Base-by-base conservation (phyloP, 2,113 vertebrate species). In the Microcebus griseorufus region DNA sequence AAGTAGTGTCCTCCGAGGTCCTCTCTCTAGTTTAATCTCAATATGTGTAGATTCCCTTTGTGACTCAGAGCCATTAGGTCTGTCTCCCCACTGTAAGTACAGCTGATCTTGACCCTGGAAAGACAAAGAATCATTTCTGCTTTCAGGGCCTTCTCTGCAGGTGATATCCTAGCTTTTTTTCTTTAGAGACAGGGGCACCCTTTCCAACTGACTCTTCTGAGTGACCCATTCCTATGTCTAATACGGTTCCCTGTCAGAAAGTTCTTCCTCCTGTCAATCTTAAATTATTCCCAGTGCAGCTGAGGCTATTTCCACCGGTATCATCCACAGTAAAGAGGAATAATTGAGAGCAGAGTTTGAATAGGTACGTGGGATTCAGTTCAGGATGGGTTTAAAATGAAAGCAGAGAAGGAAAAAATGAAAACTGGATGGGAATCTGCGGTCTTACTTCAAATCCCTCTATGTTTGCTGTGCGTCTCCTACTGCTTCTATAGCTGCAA, bases 371-470 rank as follows among this genome's bases (percentile, higher is more conserved):
- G 75, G 32, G 93, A 90, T 82, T 97, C 81, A 5, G n/a, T 81
- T 95, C 90, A 37, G 60, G 93, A 92, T 92, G 58, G 42, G 42
- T 84, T 96, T 92, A 79, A 96, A 95, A 95, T 94, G 90, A 97
- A 97, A 96, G 92, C 16, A 0, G 81, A 94, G 62, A 94, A n/a
- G 42, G 65, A 10, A 45, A 95, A 93, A 73, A 65, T 55, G 79
- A 97, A 96, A 96, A 88, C 90, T 64, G 83, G 76, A 81, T 60
- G 51, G 81, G 81, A 90, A 87, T 81, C 60, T 32, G 13, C 48
- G 87, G 87, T 95, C 84, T 97, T 94, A 96, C 88, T 95, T 97
- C 93, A 95, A 95, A 97, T 88, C 95, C 48, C 23, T 95, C 79
- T 89, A 2, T 96, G 96, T 92, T 88, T 55, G 65, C 85, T 81